Conservation (phyloP, 2,113 vertebrate genomes). For the Phalacrocorax brasilianus region DNA sequence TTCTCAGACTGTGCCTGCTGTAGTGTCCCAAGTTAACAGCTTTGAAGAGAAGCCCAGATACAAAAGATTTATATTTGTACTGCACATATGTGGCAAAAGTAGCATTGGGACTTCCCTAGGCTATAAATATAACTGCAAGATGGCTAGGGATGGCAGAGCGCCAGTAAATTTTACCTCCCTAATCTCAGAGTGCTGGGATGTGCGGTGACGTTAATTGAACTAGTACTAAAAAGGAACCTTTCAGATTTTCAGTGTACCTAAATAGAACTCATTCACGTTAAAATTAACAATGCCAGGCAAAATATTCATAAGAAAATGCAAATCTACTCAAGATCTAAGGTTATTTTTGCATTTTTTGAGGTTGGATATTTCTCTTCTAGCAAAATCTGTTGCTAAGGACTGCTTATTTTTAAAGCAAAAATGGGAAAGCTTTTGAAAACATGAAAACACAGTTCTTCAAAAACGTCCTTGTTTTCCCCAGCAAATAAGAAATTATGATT, state of each 20-base stretch:
- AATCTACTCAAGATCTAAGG: not conserved
- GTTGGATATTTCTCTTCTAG: not conserved
- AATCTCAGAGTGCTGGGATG: not conserved
- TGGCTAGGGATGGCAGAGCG: not conserved
- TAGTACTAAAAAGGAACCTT: not conserved
- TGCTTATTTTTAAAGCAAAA: not conserved
- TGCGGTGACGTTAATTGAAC: not conserved
- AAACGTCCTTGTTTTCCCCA: not conserved
- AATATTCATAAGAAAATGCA: not conserved
- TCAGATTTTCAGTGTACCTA: not conserved
- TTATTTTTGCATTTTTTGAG: conserved; percentile 12
- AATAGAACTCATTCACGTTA: not conserved
- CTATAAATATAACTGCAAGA: conserved; percentile 55
- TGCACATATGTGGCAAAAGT: conserved; percentile 25
- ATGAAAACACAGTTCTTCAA: not conserved
- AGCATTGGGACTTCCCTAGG: conserved; percentile 44
- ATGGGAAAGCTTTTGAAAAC: not conserved
- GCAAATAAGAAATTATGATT: not conserved
- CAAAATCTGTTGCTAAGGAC: not conserved
- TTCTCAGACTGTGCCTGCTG: not conserved
- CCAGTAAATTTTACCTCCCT: conserved; percentile 25
- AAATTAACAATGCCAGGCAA: not conserved
- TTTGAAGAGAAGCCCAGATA: conserved; percentile 18
- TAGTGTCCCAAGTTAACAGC: conserved; percentile 4
- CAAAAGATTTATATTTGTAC: conserved; percentile 16